A percentile compares a stretch with the other conserved stretches of the same genome.
Conservation (phyloP, 2,113 vertebrate genomes). For the Budorcas taxicolor region DNA sequence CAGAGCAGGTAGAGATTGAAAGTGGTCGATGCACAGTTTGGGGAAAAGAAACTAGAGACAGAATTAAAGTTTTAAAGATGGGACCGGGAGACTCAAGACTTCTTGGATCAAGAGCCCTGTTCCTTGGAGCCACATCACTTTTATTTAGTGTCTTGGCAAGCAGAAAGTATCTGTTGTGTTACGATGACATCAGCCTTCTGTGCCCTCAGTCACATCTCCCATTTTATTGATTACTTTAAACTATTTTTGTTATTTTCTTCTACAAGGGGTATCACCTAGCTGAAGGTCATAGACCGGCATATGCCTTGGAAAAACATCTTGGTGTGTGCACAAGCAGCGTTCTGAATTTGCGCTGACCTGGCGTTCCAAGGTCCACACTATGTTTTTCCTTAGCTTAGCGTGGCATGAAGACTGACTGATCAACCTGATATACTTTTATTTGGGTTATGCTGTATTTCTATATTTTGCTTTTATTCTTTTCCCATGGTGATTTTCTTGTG, state of each 20-base stretch:
- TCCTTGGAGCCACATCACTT: neutral
- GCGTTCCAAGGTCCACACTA: neutral
- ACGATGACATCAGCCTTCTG: neutral
- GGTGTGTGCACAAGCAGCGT: neutral
- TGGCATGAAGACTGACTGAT: neutral
- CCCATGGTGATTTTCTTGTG: neutral
- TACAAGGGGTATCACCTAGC: neutral
- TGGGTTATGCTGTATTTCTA: neutral
- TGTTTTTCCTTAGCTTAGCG: neutral
- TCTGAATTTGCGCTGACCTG: neutral
- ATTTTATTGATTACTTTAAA: neutral
- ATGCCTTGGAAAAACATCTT: neutral
- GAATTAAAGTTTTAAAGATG: neutral
- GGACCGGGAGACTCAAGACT: fast-evolving
- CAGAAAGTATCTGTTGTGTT: neutral
- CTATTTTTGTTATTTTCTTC: neutral
- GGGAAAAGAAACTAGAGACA: neutral
- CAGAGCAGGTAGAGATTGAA: neutral
- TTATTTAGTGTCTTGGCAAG: neutral
- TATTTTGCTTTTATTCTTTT: neutral
- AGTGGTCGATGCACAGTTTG: neutral
- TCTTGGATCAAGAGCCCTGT: neutral
- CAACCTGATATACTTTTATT: neutral
- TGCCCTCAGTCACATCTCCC: neutral
- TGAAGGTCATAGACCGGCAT: neutral